Percentiles rank a stretch among this genome's conserved stretches.
These are phyloP conservation scores for Venustaconcha ellipsiformis DNA, from an alignment of 1,140 invertebrate species.

Conservation along the genomic window DNA sequence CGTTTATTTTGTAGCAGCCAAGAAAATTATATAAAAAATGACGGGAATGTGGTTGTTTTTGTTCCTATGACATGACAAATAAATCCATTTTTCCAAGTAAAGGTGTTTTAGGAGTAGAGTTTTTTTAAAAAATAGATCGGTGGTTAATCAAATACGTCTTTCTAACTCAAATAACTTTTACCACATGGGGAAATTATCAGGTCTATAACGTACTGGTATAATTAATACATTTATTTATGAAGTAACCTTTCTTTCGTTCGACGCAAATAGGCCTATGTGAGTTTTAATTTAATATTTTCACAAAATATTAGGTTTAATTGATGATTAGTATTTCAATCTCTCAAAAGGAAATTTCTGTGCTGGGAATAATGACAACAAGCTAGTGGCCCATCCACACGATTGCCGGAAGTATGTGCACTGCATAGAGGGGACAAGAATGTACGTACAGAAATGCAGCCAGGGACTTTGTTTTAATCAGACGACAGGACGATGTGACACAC, in stretches of 20 bases:
- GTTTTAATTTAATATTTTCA: background rate
- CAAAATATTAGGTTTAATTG: background rate
- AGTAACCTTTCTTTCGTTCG: background rate
- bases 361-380: background rate
- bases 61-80: too few species aligned
- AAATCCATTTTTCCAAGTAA: too few species aligned
- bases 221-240: background rate
- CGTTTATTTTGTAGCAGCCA: too few species aligned
- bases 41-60: too few species aligned
- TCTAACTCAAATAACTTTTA: too few species aligned
- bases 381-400: conserved; percentile 26
- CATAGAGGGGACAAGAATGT: conserved; percentile 15
- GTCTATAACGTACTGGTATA: background rate
- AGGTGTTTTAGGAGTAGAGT: too few species aligned
- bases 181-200: too few species aligned
- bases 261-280: background rate
- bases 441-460: conserved; percentile 32
- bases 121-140: too few species aligned
- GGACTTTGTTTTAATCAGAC: conserved; percentile 30
- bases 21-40: too few species aligned
- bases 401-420: conserved; percentile 36
- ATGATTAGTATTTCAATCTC: background rate
- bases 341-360: conserved; percentile 28
- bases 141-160: too few species aligned
- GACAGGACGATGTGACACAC: conserved; percentile 24